Evolutionary conservation across 2,113 vertebrate species (phyloP).

Genomic region (Trichechus manatus): DNA sequence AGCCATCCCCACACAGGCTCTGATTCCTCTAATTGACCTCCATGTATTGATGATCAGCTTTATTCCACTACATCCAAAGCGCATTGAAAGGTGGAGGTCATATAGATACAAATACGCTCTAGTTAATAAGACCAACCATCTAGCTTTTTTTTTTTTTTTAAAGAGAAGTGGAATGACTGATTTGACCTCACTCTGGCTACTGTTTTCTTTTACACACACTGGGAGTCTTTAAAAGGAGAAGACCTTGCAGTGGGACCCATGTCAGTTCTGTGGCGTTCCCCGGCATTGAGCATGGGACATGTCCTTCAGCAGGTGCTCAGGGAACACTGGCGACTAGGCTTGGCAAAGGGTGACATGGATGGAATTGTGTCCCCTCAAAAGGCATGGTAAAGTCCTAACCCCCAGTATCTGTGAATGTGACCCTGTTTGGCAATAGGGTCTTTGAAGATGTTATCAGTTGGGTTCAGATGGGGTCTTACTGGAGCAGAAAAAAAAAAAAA

Average conservation of each 20-base stretch:
- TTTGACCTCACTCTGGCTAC: background rate
- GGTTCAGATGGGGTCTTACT: too few species aligned
- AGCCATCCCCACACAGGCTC: rapidly evolving
- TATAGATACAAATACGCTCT: rapidly evolving
- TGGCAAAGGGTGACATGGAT: background rate
- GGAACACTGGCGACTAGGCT: rapidly evolving
- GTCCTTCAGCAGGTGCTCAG: too few species aligned
- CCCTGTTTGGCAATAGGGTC: background rate
- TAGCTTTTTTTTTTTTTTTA: too few species aligned
- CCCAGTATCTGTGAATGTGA: background rate
- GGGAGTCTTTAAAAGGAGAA: background rate
- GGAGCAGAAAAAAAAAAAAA: too few species aligned
- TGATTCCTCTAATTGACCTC: background rate
- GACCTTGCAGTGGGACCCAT: background rate
- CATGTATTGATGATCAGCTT: too few species aligned
- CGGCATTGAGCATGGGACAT: rapidly evolving
- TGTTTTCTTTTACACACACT: rapidly evolving
- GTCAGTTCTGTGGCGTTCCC: background rate
- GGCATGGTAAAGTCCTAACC: background rate
- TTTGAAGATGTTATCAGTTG: background rate
- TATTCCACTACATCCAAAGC: rapidly evolving
- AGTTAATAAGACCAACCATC: rapidly evolving
- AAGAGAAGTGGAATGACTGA: rapidly evolving
- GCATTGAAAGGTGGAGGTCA: rapidly evolving
- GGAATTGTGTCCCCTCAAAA: background rate